A percentile compares a stretch with the other conserved stretches of the same genome.
phyloP scores from a whole-genome alignment of 1,140 invertebrate genomes.

The Diorhabda carinulata region DNA sequence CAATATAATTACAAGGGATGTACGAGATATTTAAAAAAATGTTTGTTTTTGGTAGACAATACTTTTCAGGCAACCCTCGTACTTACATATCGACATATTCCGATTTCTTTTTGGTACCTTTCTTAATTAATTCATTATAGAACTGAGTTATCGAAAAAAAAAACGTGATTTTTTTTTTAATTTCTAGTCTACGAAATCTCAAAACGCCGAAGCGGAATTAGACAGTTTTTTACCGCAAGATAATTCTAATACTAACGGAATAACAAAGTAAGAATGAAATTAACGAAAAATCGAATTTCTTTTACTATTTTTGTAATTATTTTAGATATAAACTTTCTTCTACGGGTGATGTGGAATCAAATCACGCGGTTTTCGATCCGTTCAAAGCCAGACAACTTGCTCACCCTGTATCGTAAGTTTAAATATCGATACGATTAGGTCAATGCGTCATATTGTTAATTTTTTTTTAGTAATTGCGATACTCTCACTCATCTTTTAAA shows the following conservation, averaged over 20 bases:
- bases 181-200: constrained; percentile 38
- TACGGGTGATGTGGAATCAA: constrained; percentile 51
- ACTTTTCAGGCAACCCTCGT: too few relatives aligned
- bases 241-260: constrained; percentile 50
- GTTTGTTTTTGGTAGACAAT: too few relatives aligned
- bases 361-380: constrained; percentile 62
- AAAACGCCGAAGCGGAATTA: constrained; percentile 53
- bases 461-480: constrained; percentile 65
- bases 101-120: too few relatives aligned
- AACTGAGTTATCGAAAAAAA: too few relatives aligned
- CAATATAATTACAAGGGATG: too few relatives aligned
- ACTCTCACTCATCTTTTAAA: constrained; percentile 83
- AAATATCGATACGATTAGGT: background rate
- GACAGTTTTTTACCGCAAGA: constrained; percentile 63
- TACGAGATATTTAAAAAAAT: too few relatives aligned
- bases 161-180: constrained; percentile 13
- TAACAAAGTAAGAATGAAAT: constrained; percentile 33
- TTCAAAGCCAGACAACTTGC: constrained; percentile 67
- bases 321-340: constrained; percentile 62
- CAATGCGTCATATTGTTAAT: background rate
- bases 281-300: background rate
- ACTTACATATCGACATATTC: too few relatives aligned
- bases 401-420: constrained; percentile 76
- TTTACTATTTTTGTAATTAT: constrained; percentile 23
- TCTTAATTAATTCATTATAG: too few relatives aligned